Evolutionary conservation across 1,140 invertebrate species (phyloP).

Genomic region (Microplitis mediator): DNA sequence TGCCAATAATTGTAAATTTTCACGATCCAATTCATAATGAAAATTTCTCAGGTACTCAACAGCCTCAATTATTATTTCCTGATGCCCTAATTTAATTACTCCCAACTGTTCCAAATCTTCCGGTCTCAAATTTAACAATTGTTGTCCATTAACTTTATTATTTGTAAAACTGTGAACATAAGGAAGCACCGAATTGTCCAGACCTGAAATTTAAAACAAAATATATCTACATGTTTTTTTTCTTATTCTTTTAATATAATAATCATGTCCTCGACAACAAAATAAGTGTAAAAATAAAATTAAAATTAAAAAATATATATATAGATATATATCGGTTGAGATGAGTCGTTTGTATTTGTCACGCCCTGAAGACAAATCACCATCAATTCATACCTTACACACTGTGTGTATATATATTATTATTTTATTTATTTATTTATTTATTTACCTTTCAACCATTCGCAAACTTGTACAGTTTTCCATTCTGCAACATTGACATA

Average conservation of each 20-base stretch:
- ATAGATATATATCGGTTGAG: neutral
- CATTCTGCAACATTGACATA: conserved; percentile 91
- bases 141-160: conserved; percentile 80
- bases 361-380: conserved; percentile 23
- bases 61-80: conserved; percentile 90
- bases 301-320: neutral
- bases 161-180: conserved; percentile 84
- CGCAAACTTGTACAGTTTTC: conserved; percentile 90
- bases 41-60: conserved; percentile 87
- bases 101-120: conserved; percentile 87
- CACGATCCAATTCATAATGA: conserved; percentile 87
- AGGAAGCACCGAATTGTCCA: conserved; percentile 79
- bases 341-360: neutral
- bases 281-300: conserved; percentile 18
- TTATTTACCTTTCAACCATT: conserved; percentile 83
- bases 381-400: too few species aligned
- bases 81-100: conserved; percentile 85
- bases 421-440: neutral
- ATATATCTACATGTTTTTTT: neutral
- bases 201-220: conserved; percentile 62
- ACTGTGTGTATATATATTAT: neutral
- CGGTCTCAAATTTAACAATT: conserved; percentile 80
- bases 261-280: neutral
- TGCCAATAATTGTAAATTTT: conserved; percentile 88
- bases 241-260: neutral